Conservation (phyloP, 2,113 vertebrate species). For the Aegithalos caudatus region DNA sequence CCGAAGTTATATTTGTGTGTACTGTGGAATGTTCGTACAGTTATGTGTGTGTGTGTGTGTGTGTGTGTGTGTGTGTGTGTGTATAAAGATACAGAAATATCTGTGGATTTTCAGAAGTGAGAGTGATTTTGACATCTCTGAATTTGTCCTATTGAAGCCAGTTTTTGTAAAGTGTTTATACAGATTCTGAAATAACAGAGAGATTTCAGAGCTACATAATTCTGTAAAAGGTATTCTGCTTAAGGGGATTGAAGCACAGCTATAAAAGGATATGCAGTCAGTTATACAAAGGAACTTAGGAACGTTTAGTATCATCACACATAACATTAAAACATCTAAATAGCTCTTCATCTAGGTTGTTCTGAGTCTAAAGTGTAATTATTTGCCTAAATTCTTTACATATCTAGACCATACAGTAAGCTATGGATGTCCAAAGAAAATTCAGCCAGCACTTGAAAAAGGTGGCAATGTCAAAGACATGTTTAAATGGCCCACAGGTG, state of each 20-base stretch:
- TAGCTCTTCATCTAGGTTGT: neutral
- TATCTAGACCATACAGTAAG: neutral
- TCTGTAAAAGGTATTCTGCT: neutral
- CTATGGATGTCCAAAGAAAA: neutral
- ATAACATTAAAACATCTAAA: neutral
- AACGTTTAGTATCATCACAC: neutral
- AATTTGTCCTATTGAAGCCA: neutral
- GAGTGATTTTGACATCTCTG: neutral
- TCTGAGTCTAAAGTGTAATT: neutral
- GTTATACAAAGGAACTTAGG: neutral
- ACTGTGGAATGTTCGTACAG: neutral
- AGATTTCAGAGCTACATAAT: neutral
- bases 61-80: accelerated
- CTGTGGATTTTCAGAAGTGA: neutral
- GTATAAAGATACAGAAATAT: neutral
- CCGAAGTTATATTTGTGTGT: neutral
- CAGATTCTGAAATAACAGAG: neutral
- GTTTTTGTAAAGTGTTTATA: neutral
- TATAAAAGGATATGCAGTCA: neutral
- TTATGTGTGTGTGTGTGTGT: neutral
- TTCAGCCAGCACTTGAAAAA: neutral
- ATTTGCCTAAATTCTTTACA: neutral
- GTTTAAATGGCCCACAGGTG: neutral
- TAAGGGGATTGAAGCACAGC: neutral
- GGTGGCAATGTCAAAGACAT: neutral